phyloP scores from a whole-genome alignment of 1,140 invertebrate species.

The Drosophila nebulosa region DNA sequence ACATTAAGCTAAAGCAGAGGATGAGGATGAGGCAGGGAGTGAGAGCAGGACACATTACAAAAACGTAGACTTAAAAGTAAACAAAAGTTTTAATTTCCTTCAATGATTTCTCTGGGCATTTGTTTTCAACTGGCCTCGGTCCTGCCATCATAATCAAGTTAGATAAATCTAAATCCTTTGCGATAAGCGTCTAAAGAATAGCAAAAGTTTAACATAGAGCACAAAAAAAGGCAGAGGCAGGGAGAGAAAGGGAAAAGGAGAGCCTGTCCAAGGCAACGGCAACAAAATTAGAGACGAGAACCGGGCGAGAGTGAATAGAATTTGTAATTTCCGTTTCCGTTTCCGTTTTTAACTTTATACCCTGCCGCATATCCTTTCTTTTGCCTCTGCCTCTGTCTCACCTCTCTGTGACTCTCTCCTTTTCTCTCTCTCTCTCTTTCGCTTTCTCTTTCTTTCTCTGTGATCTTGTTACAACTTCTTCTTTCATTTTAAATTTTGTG shows the following conservation, averaged over 20 bases:
- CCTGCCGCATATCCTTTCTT: conserved; percentile 33
- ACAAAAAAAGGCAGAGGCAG: neutral
- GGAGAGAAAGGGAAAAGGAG: neutral
- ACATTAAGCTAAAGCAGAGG: neutral
- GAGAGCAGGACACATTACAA: neutral
- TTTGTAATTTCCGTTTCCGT: conserved; percentile 75
- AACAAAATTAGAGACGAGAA: conserved; percentile 65
- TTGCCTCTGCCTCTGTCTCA: neutral
- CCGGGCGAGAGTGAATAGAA: conserved; percentile 73
- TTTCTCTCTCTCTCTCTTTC: neutral
- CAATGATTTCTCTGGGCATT: conserved; percentile 75
- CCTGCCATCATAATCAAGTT: conserved; percentile 70
- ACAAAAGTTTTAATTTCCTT: conserved; percentile 77
- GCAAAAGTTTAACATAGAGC: conserved; percentile 22
- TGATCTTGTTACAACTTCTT: no score
- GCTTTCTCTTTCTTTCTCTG: neutral
- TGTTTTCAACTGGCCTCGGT: conserved; percentile 35
- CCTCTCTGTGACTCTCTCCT: no score
- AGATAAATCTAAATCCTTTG: conserved; percentile 78
- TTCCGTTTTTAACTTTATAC: no score
- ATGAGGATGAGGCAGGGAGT: neutral
- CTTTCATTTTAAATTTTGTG: no score
- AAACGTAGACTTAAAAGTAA: conserved; percentile 59
- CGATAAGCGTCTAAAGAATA: conserved; percentile 73
- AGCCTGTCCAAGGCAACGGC: conserved; percentile 25